Evolutionary conservation across 2,888 invertebrate genomes (phyloP).

Genomic region (Chrysotoxum bicinctum): DNA sequence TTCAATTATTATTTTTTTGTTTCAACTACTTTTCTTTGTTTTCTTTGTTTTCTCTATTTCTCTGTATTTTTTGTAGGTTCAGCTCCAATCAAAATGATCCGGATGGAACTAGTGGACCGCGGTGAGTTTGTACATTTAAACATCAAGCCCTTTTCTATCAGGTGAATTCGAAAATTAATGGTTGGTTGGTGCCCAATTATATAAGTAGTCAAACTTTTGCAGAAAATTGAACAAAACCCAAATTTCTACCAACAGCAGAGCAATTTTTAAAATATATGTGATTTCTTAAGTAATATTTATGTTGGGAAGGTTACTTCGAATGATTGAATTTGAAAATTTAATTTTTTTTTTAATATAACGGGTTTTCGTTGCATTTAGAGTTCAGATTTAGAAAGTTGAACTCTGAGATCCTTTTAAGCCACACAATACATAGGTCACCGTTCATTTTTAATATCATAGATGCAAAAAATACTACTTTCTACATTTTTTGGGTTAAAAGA

Average conservation of each 20-base stretch:
- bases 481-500: too few relatives aligned
- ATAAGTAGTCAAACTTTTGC: neutral
- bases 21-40: constrained; percentile 73
- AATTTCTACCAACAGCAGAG: neutral
- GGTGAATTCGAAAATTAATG: constrained; percentile 19
- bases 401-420: too few relatives aligned
- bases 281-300: neutral
- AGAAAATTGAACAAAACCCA: neutral
- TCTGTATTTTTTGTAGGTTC: constrained; percentile 79
- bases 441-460: too few relatives aligned
- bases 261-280: neutral
- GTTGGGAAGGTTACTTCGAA: too few relatives aligned
- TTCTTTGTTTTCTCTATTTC: constrained; percentile 76
- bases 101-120: constrained; percentile 78
- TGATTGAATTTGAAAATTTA: too few relatives aligned
- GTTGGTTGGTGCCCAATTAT: constrained; percentile 15
- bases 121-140: constrained; percentile 77
- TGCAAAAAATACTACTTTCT: too few relatives aligned
- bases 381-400: too few relatives aligned
- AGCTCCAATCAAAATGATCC: constrained; percentile 81
- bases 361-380: too few relatives aligned
- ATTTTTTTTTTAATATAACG: too few relatives aligned
- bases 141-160: constrained; percentile 27
- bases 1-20: constrained; percentile 53
- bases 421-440: too few relatives aligned